phyloP scores from a whole-genome alignment of 2,888 invertebrate genomes.

The Dioctria rufipes region DNA sequence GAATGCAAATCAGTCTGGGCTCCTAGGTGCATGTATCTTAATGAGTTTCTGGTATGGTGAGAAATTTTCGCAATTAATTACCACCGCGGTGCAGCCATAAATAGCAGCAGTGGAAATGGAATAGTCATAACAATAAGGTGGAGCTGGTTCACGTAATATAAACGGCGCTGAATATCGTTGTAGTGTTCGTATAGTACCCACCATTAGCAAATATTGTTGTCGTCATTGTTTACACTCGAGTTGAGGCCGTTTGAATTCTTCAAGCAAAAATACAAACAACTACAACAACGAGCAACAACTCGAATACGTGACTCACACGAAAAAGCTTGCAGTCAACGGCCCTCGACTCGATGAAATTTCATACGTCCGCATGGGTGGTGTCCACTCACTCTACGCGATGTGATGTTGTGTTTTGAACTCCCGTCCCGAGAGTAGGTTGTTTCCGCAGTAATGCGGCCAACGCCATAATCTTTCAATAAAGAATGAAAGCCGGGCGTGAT shows the following conservation, averaged over 20 bases:
- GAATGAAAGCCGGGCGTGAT: constrained; percentile 5
- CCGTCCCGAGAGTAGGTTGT: constrained; percentile 17
- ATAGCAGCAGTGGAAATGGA: not conserved
- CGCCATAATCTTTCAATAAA: constrained; percentile 6
- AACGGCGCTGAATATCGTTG: not conserved
- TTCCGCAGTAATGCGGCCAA: constrained; percentile 38
- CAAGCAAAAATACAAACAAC: not conserved
- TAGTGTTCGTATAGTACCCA: too few relatives aligned
- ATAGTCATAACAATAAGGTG: not conserved
- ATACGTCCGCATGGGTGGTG: constrained; percentile 21
- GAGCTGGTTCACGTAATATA: not conserved
- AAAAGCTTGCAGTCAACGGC: constrained; percentile 38
- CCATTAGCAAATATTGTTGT: too few relatives aligned
- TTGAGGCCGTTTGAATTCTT: not conserved
- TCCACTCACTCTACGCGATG: not conserved
- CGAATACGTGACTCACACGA: constrained; percentile 24
- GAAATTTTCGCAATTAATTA: constrained; percentile 37
- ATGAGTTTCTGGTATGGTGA: constrained; percentile 22
- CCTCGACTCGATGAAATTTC: constrained; percentile 26
- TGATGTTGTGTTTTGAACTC: not conserved
- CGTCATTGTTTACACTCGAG: constrained; percentile 23
- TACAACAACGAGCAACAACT: too few relatives aligned
- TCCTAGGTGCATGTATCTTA: not conserved
- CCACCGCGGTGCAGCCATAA: constrained; percentile 5
- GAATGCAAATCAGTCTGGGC: constrained; percentile 19